These are phyloP conservation scores for Hylomyscus alleni DNA, from an alignment of 2,797 vertebrate species.

Conservation along the genomic window DNA sequence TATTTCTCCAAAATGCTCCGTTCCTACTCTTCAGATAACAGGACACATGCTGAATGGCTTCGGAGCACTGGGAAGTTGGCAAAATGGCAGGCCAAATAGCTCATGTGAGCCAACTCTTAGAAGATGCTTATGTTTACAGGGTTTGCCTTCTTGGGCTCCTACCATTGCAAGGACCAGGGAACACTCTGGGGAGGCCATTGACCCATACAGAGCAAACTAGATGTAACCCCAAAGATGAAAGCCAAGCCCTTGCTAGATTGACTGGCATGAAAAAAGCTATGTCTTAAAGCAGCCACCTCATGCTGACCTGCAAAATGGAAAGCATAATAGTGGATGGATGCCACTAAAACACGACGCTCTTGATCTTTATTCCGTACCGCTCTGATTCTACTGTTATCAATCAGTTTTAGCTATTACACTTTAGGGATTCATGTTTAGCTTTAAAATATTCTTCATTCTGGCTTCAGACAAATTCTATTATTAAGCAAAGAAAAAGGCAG, in stretches of 20 bases:
- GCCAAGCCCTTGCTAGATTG: neutral
- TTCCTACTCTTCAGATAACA: neutral
- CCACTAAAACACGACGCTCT: no score
- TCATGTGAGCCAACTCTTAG: constrained; percentile 31
- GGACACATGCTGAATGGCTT: neutral
- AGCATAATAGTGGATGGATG: neutral
- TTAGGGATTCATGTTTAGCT: constrained; percentile 25
- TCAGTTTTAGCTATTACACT: neutral
- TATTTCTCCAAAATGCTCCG: no score
- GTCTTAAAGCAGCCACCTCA: neutral
- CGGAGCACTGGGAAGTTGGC: neutral
- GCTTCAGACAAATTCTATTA: neutral
- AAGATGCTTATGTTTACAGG: neutral
- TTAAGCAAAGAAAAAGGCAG: neutral
- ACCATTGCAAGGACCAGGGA: neutral
- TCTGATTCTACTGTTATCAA: no score
- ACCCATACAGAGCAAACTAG: neutral
- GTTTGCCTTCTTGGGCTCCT: constrained; percentile 27
- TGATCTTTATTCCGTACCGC: no score
- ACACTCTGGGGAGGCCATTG: neutral
- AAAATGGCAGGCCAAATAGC: neutral
- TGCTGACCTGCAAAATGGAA: constrained; percentile 15
- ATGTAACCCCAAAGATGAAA: constrained; percentile 23
- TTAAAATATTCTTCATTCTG: constrained; percentile 15
- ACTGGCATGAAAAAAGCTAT: neutral